phyloP scores from a whole-genome alignment of 2,888 invertebrate genomes.

The Drosophila kanekoi region DNA sequence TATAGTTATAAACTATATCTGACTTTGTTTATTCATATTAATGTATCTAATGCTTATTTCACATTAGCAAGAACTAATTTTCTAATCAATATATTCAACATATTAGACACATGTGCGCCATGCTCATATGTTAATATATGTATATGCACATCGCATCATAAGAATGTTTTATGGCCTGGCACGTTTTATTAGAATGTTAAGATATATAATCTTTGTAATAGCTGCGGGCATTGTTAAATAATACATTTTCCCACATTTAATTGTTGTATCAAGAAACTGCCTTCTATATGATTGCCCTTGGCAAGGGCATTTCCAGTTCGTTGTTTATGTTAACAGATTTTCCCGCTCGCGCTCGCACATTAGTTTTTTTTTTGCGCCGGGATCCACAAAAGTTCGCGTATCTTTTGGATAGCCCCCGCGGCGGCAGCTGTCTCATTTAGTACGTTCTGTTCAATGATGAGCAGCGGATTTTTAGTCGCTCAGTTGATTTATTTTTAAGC shows the following conservation, averaged over 20 bases:
- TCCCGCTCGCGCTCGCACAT: not conserved
- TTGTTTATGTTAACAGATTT: slow-evolving; percentile 1
- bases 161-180: slow-evolving; percentile 18
- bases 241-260: slow-evolving; percentile 47
- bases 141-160: slow-evolving; percentile 22
- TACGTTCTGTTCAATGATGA: slow-evolving; percentile 63
- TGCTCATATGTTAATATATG: not conserved
- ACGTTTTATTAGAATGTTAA: slow-evolving; percentile 6
- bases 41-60: too few relatives aligned
- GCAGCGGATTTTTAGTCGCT: slow-evolving; percentile 50
- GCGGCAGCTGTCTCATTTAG: slow-evolving; percentile 37
- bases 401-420: slow-evolving; percentile 18
- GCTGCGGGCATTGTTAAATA: slow-evolving; percentile 26
- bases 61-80: too few relatives aligned
- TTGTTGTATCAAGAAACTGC: slow-evolving; percentile 21
- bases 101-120: not conserved
- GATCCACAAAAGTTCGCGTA: slow-evolving; percentile 6
- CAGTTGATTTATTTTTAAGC: slow-evolving; percentile 47
- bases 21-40: too few relatives aligned
- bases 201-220: slow-evolving; percentile 5
- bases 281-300: slow-evolving; percentile 24
- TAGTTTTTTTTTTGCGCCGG: slow-evolving; percentile 8
- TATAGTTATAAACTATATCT: too few relatives aligned
- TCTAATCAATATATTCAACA: not conserved
- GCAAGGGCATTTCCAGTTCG: slow-evolving; percentile 56